Evolutionary conservation across 2,888 invertebrate genomes (phyloP).

Genomic region (Sceliomorpha sp.): DNA sequence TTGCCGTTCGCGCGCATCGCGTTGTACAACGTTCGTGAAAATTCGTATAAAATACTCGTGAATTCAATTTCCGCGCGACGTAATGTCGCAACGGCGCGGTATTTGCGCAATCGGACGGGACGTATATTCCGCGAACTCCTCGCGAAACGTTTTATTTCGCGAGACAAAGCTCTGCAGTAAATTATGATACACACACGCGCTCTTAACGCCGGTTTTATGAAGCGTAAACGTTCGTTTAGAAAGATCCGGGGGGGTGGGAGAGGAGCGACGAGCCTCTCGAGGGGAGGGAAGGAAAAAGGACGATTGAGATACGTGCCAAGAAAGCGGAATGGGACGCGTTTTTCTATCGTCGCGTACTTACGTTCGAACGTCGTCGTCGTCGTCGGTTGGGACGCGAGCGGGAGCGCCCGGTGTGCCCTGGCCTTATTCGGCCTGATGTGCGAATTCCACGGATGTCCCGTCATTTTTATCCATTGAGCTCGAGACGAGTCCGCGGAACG

Average conservation of each 20-base stretch:
- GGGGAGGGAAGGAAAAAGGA: conserved; percentile 17
- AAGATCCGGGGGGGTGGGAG: not conserved
- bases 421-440: conserved; percentile 47
- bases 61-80: too few species aligned
- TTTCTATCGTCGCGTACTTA: conserved; percentile 26
- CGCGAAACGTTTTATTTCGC: too few species aligned
- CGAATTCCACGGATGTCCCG: conserved; percentile 37
- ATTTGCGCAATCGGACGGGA: too few species aligned
- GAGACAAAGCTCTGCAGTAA: too few species aligned
- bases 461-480: conserved; percentile 39
- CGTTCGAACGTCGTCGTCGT: conserved; percentile 33
- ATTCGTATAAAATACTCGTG: too few species aligned
- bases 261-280: conserved; percentile 10
- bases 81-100: too few species aligned
- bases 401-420: conserved; percentile 20
- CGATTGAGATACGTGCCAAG: conserved; percentile 37
- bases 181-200: too few species aligned
- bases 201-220: conserved; percentile 25
- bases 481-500: conserved; percentile 18
- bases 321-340: conserved; percentile 33
- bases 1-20: too few species aligned
- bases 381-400: conserved; percentile 27
- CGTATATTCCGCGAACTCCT: too few species aligned
- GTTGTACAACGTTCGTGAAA: too few species aligned
- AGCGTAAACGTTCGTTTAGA: conserved; percentile 1